A percentile compares a stretch with the other conserved stretches of the same genome.
Evolutionary conservation across 2,888 invertebrate species (phyloP).

Genomic region (Macropis europaea): DNA sequence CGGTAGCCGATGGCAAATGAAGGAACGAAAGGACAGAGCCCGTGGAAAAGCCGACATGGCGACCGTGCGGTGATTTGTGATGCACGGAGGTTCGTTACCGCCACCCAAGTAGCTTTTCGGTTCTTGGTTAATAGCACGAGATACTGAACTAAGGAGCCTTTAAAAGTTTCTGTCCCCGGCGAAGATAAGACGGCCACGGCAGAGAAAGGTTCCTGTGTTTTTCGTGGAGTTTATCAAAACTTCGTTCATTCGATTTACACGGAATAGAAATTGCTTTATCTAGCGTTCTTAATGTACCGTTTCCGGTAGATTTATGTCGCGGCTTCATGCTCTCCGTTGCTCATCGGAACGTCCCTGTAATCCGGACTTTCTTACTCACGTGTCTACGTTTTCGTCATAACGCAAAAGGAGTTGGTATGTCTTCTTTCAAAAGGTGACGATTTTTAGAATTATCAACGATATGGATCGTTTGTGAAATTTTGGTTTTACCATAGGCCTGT

Average conservation of each 20-base stretch:
- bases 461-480: too few species aligned
- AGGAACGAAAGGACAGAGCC: conserved; percentile 39
- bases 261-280: conserved; percentile 45
- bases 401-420: too few species aligned
- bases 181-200: conserved; percentile 47
- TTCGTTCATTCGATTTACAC: conserved; percentile 48
- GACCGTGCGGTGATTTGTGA: conserved; percentile 31
- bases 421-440: too few species aligned
- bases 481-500: too few species aligned
- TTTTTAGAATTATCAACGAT: too few species aligned
- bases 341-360: background rate
- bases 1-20: conserved; percentile 64
- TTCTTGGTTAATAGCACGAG: conserved; percentile 75
- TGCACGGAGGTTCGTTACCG: conserved; percentile 38
- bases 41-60: conserved; percentile 45
- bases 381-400: too few species aligned
- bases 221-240: conserved; percentile 30
- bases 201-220: conserved; percentile 43
- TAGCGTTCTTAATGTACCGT: conserved; percentile 22
- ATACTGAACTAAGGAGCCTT: conserved; percentile 57
- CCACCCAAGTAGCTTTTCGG: conserved; percentile 74
- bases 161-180: conserved; percentile 43
- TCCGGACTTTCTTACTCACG: too few species aligned
- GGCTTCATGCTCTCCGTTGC: background rate
- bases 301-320: conserved; percentile 22